A percentile compares a stretch with the other conserved stretches of the same genome.
phyloP scores from a whole-genome alignment of 2,888 invertebrate species.

The Rhimphoctona megacephalus region DNA sequence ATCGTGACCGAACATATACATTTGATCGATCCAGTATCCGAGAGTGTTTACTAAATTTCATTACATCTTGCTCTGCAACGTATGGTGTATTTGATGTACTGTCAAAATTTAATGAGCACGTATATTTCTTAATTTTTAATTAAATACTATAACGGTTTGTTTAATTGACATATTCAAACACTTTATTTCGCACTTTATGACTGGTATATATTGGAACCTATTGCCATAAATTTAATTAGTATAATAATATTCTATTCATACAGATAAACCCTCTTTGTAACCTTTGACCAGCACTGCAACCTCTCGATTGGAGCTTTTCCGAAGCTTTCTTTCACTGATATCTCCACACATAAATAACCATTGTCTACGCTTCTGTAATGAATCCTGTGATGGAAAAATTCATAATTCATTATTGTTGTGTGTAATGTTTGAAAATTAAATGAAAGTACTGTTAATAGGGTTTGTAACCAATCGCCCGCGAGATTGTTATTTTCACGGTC shows the following conservation, averaged over 20 bases:
- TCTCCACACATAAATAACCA: too few species aligned
- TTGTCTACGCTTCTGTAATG: too few species aligned
- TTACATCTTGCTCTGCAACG: constrained; percentile 41
- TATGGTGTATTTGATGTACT: constrained; percentile 22
- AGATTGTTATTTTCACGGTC: too few species aligned
- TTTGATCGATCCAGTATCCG: constrained; percentile 46
- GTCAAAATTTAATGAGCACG: constrained; percentile 17
- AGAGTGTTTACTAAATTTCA: constrained; percentile 51
- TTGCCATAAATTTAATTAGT: neutral
- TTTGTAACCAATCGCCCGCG: too few species aligned
- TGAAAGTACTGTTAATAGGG: too few species aligned
- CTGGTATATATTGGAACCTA: neutral
- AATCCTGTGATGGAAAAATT: too few species aligned
- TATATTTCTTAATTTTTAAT: neutral
- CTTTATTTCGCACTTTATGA: neutral
- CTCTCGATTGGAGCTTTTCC: too few species aligned
- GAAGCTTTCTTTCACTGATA: neutral
- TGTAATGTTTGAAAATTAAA: too few species aligned
- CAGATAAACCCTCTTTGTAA: neutral
- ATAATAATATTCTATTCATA: too few species aligned
- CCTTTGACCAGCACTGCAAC: too few species aligned
- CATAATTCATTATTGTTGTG: too few species aligned
- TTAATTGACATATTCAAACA: neutral
- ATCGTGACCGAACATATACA: constrained; percentile 28
- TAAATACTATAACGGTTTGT: neutral